Evolutionary conservation across 2,797 vertebrate species (phyloP).

Genomic region (Phrynocephalus vlangalii): DNA sequence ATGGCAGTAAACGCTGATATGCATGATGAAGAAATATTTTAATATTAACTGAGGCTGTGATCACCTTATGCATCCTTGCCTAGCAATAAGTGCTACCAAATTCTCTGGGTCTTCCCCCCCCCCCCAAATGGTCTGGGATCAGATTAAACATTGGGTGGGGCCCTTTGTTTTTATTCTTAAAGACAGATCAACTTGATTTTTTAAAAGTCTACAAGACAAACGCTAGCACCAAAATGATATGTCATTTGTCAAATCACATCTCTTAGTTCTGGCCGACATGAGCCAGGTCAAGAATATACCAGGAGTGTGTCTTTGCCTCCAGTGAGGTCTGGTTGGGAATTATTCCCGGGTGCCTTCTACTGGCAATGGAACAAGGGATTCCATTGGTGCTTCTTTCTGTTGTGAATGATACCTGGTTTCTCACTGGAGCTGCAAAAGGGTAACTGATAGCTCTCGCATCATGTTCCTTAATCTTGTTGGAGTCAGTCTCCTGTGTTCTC

Average conservation of each 20-base stretch:
- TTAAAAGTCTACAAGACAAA: not conserved
- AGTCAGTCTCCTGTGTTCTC: not conserved
- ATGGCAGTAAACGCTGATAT: not conserved
- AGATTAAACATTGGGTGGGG: not conserved
- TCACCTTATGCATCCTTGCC: too few species aligned
- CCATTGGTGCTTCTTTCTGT: not conserved
- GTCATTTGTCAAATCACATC: too few species aligned
- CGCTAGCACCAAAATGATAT: not conserved
- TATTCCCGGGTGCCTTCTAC: not conserved
- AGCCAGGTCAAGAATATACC: not conserved
- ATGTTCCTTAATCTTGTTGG: not conserved
- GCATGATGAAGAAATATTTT: not conserved
- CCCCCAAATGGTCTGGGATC: not conserved
- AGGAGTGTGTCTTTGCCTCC: not conserved
- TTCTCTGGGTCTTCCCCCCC: not conserved
- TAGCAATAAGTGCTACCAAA: not conserved
- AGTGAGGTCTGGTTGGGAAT: not conserved
- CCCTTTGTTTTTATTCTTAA: not conserved
- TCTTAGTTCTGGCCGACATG: not conserved
- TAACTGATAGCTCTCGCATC: not conserved
- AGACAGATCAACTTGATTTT: not conserved
- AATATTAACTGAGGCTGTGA: not conserved
- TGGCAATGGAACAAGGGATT: not conserved
- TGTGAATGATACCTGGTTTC: not conserved
- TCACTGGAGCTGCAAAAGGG: too few species aligned